Evolutionary conservation across 1,140 invertebrate genomes (phyloP), one percentile per base, ranked within the genome.

Genomic region (Polypedilum vanderplanki): DNA sequence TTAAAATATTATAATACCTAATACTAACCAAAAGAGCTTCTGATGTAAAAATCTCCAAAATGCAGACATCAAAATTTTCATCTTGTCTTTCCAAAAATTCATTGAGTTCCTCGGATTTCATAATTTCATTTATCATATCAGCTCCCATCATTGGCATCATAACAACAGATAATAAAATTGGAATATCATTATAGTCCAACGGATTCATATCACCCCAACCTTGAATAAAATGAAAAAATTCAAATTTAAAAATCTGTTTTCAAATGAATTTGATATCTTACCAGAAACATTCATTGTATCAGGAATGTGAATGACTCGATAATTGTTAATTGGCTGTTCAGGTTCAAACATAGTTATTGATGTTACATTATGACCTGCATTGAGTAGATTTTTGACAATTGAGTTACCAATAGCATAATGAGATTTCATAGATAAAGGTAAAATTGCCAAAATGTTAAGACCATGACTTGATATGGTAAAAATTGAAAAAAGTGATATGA

Each of bases 41-140:
- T 57, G 80, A 78, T 74, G 84, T 82, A 1, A 80, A 78, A 20
- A 85, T 78, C 20, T 84, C 75, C 0, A 84, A 74, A 79, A 85
- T 84, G 57, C 81, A 85, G 1, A 57, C 46, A 15, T 57, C 46
- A 57, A 80, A 77, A 5, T 80, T 78, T 0, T 79, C 8, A 40
- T 77, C 75, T 8, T 33, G 1, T 33, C 80, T 78, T 73, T 81
- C 77, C 18, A 85, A 80, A 40, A 85, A 77, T 0, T 79, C 74
- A 79, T 83, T 80, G 2, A 85, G 79, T 74, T 80, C 79, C 5
- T 80, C 79, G 41, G 82, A 79, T 0, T 77, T 77, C 5, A 85
- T 77, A 0, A 80, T 81, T 73, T 80, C 77, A 20, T 82, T 81
- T 0, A 79, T 82, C 10, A 79, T 80, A 67, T 78, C 78, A 0